Evolutionary conservation across 2,113 vertebrate species (phyloP), one percentile per base, ranked within the genome.

Genomic region (Ranitomeya imitator): DNA sequence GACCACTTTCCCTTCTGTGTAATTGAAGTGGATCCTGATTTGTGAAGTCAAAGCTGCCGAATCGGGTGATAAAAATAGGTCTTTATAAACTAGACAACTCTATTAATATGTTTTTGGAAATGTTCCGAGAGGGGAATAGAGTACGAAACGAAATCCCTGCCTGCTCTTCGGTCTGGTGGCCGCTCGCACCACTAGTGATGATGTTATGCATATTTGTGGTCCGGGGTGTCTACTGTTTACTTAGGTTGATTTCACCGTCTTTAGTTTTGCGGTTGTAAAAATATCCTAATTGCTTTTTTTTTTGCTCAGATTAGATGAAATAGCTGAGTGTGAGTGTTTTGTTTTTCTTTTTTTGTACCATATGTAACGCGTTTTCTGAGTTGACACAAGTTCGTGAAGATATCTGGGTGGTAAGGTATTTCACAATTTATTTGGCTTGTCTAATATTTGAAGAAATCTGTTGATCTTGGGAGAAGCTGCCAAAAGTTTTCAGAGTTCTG

Each of bases 221-320:
- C 80, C 88, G 57, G 45, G 90, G 83, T 65, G 51, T 61, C 23
- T 90, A 1, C 54, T 90, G 8, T 91, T 88, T 76, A 21, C 45
- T 59, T 83, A 61, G 55, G 54, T 16, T 88, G 61, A 83, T 76
- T 63, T 88, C 31, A 81, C 55, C 37, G 12, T 76, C 57, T 73
- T 88, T 90, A 85, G 21, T 10, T 16, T 2, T 83, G 85, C 60
- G 21, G 80, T 87, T 76, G 45, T n/a, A 78, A 77, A 76, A 77
- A 2, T 16, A 65, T 90, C 85, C 84, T 54, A 69, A 78, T 78
- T 23, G 61, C 0, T 74, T 0, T 61, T 51, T 51, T 57, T 45
- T 73, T 0, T 65, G 11, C 45, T 45, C 45, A n/a, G 78, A 83
- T 82, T 77, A 84, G 55, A 84, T 81, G 6, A 73, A 55, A 77